Percentiles rank a stretch among this genome's conserved stretches.
Evolutionary conservation across 2,113 vertebrate genomes (phyloP).

Genomic region (Carassius gibelio): DNA sequence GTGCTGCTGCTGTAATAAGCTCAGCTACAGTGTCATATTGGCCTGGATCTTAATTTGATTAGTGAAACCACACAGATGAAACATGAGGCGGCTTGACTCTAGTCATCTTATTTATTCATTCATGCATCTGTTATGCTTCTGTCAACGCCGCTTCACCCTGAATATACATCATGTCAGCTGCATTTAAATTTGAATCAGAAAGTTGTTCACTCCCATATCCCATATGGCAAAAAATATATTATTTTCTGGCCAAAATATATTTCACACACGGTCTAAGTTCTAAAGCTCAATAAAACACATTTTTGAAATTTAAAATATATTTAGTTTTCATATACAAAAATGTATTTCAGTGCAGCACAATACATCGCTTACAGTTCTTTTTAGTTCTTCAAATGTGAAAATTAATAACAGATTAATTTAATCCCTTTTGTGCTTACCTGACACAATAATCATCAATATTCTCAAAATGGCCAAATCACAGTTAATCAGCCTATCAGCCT

Average conservation of each 20-base stretch:
- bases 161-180: background rate
- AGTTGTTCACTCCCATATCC: background rate
- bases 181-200: background rate
- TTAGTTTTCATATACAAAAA: background rate
- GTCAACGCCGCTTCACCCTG: background rate
- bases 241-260: background rate
- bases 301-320: background rate
- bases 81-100: background rate
- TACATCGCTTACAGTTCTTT: no score
- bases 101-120: background rate
- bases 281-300: no score
- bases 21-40: conserved; percentile 27
- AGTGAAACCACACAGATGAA: conserved; percentile 29
- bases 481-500: background rate
- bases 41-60: conserved; percentile 21
- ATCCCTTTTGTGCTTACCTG: background rate
- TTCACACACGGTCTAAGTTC: background rate
- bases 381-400: background rate
- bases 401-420: background rate
- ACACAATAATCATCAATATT: background rate
- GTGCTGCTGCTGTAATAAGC: conserved; percentile 26
- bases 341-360: no score
- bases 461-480: background rate
- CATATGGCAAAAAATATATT: background rate
- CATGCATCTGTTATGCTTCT: background rate